phyloP scores from a whole-genome alignment of 2,797 vertebrate species.

The Kryptolebias ocellatus region DNA sequence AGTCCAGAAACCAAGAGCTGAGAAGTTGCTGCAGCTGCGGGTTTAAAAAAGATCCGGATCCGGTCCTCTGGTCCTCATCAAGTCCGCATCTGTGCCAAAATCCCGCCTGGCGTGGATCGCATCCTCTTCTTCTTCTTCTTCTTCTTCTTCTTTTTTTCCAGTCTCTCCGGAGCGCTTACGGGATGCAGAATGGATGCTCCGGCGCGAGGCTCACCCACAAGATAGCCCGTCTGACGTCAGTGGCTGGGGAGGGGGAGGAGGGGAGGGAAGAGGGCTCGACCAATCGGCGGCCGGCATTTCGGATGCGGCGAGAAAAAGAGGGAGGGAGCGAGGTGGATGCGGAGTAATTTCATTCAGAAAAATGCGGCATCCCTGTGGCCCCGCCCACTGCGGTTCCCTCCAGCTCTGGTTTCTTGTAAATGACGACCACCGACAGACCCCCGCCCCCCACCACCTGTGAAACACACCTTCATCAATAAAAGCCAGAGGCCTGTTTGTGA shows the following conservation, averaged over 20 bases:
- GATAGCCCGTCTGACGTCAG: constrained; percentile 80
- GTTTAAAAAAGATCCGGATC: constrained; percentile 13
- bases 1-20: constrained; percentile 14
- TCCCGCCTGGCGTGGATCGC: constrained; percentile 5
- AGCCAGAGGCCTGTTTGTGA: neutral
- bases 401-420: constrained; percentile 58
- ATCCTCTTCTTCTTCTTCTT: constrained; percentile 19
- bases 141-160: constrained; percentile 13
- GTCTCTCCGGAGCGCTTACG: constrained; percentile 42
- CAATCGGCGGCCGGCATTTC: constrained; percentile 65
- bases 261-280: constrained; percentile 39
- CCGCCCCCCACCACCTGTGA: neutral
- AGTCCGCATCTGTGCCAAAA: constrained; percentile 16
- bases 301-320: constrained; percentile 27
- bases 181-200: constrained; percentile 69
- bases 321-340: constrained; percentile 18
- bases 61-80: constrained; percentile 32
- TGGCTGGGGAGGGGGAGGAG: constrained; percentile 37
- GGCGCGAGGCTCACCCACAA: constrained; percentile 68
- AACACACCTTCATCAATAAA: constrained; percentile 4
- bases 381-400: constrained; percentile 84
- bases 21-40: neutral
- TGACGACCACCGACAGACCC: constrained; percentile 22
- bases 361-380: constrained; percentile 83
- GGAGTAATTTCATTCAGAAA: constrained; percentile 88